These are phyloP conservation scores for Microctenopoma stevenorrisi DNA, from an alignment of 2,797 vertebrate species.

Conservation along the genomic window DNA sequence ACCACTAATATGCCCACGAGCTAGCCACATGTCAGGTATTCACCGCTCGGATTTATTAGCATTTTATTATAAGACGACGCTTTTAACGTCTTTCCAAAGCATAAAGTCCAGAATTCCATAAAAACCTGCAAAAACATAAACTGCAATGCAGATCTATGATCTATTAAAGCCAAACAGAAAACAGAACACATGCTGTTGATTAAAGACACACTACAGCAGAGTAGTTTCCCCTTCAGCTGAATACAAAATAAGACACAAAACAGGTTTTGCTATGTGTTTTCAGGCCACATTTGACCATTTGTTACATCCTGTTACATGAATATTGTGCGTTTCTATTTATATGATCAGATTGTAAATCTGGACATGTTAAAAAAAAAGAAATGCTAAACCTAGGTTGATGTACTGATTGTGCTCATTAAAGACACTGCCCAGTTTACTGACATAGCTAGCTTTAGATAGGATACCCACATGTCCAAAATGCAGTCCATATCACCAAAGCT, in stretches of 20 bases:
- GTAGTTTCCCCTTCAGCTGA: constrained; percentile 62
- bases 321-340: not conserved
- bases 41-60: constrained; percentile 8
- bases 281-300: not conserved
- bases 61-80: constrained; percentile 32
- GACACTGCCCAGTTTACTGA: too few relatives aligned
- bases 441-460: too few relatives aligned
- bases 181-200: constrained; percentile 70
- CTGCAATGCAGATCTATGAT: not conserved
- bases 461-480: too few relatives aligned
- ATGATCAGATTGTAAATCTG: not conserved
- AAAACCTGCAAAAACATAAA: constrained; percentile 7
- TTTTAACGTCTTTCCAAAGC: constrained; percentile 7
- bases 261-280: not conserved
- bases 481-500: too few relatives aligned
- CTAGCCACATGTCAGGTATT: not conserved
- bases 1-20: constrained; percentile 36
- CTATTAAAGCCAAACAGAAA: constrained; percentile 49
- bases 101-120: not conserved
- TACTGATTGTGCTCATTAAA: too few relatives aligned
- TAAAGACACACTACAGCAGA: constrained; percentile 55
- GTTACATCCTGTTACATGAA: not conserved
- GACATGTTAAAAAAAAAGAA: not conserved
- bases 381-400: too few relatives aligned
- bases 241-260: not conserved